Evolutionary conservation across 2,888 invertebrate species (phyloP).

Genomic region (Parnassius smintheus): DNA sequence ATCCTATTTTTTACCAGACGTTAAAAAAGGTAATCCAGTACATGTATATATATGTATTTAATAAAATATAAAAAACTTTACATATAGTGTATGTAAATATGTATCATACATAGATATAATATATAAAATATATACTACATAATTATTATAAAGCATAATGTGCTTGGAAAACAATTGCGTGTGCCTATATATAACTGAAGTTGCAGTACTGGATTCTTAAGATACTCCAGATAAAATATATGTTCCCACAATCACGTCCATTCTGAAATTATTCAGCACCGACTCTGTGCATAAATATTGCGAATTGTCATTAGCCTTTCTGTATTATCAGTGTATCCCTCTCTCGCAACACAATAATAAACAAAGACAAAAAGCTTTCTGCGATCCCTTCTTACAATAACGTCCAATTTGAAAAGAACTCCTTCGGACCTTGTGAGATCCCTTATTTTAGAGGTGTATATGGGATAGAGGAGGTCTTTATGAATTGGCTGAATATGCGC

Average conservation of each 20-base stretch:
- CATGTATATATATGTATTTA: no score
- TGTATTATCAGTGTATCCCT: constrained; percentile 39
- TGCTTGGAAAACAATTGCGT: no score
- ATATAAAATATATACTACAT: no score
- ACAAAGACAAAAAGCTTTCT: constrained; percentile 62
- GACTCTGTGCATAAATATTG: constrained; percentile 44
- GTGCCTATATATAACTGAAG: constrained; percentile 1
- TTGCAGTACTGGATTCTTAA: constrained; percentile 12
- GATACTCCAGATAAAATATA: constrained; percentile 18
- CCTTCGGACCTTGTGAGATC: constrained; percentile 26
- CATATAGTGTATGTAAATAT: no score
- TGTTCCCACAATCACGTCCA: constrained; percentile 35
- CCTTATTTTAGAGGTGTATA: constrained; percentile 35
- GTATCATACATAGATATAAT: no score
- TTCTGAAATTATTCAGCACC: constrained; percentile 38
- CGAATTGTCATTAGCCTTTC: constrained; percentile 42
- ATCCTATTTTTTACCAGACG: no score
- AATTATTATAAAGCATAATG: no score
- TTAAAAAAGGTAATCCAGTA: no score
- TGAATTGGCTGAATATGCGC: constrained; percentile 34
- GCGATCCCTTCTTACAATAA: constrained; percentile 38
- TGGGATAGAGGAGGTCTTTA: constrained; percentile 31
- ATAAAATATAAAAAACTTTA: no score
- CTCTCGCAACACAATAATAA: constrained; percentile 52
- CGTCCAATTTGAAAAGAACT: constrained; percentile 39